Base-by-base conservation (phyloP, 2,888 invertebrate species). In the Pristionchus entomophagus region DNA sequence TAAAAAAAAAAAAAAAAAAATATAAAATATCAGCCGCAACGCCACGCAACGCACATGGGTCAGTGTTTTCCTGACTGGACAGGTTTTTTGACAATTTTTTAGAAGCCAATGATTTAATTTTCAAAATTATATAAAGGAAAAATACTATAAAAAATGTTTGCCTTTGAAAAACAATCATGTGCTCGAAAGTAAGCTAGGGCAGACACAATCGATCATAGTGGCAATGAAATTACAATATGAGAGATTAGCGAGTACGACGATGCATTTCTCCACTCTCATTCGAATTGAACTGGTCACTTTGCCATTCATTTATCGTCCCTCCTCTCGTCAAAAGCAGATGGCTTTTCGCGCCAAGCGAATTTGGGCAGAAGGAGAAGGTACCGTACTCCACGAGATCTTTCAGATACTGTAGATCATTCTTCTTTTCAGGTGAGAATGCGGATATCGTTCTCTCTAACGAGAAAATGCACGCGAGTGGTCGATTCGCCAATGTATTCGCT, bases 361-460 rank as follows among this genome's bases (percentile, higher is more conserved):
- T n/a, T 82, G 82, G 82, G 59, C 59, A 12, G 41, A 82, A 14
- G 82, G 82, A 56, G 26, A 56, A 82, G 59, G 82, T 82, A 53
- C 80, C 0, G 53, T 53, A 53, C 19, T 38, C 12, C 0, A 41
- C 0, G 10, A 32, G 32, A 5, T 77, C 12, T 6, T 65, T 29
- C 12, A 29, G 12, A 12, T 29, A 29, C n/a, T 65, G 32, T 65
- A 19, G n/a, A n/a, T 86, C 80, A 17, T 86, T 56, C 81, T 56
- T 14, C 26, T 38, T 35, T 69, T 45, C 1, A 77, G 77, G 45
- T 6, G 81, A 17, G 96, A 96, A 69, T 19, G 84, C 22, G 49
- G 69, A 65, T n/a, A 69, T 84, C 32, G 49, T 84, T 4, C 29
- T 84, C 22, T 53, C 41, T 49, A 69, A 51, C 51, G 69, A 84